Conservation (phyloP, 2,113 vertebrate genomes). For the Cavia porcellus region DNA sequence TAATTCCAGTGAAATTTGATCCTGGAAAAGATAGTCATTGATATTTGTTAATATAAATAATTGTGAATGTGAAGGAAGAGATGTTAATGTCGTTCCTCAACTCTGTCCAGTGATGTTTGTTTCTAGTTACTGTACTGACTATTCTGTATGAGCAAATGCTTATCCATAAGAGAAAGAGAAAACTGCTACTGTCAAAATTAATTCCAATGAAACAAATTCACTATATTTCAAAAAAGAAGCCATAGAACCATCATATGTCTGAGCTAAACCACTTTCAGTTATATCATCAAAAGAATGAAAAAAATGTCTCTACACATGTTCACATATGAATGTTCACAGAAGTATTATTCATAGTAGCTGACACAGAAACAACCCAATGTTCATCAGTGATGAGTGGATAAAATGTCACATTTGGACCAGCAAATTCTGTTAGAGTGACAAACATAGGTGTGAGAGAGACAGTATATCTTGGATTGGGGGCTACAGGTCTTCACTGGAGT, state of each 20-base stretch:
- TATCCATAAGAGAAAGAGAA: conserved; percentile 25
- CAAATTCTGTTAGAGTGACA: not conserved
- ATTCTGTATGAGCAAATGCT: not conserved
- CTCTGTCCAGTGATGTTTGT: not conserved
- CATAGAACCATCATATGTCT: not conserved
- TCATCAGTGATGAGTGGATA: not conserved
- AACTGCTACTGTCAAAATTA: not conserved
- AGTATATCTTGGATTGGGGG: not conserved
- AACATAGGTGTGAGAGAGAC: not conserved
- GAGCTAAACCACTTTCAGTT: not conserved
- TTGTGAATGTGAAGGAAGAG: not conserved
- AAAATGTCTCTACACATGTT: not conserved
- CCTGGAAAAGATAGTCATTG: not conserved
- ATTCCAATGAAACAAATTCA: not conserved
- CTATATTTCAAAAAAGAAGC: not conserved
- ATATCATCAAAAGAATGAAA: not conserved
- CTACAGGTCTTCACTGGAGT: not conserved
- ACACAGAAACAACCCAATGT: not conserved
- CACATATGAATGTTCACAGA: not conserved
- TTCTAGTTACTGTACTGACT: not conserved
- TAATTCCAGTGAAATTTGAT: not conserved
- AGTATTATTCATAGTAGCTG: not conserved
- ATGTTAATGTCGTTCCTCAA: not conserved
- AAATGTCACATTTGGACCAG: not conserved
- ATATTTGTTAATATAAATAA: conserved; percentile 23